These are phyloP conservation scores for Pyrrhia umbra DNA, from an alignment of 2,888 invertebrate genomes.

Conservation along the genomic window DNA sequence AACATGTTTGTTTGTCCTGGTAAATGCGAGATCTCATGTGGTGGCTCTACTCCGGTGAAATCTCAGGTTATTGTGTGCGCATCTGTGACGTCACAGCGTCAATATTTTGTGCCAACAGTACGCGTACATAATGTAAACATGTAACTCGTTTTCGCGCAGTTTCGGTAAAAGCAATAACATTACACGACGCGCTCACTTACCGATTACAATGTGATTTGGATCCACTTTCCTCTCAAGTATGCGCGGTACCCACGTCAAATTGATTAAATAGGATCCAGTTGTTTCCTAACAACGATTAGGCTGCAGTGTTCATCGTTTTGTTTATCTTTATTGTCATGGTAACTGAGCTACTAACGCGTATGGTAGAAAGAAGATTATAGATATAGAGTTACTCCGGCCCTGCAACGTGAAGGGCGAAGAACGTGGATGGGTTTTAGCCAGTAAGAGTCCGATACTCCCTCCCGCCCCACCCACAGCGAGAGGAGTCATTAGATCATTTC, in stretches of 20 bases:
- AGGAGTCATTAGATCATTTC: too few species aligned
- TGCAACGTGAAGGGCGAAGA: too few species aligned
- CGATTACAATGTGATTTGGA: background rate
- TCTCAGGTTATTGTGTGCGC: slow-evolving; percentile 4
- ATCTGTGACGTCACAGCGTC: slow-evolving; percentile 15
- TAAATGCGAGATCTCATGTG: background rate
- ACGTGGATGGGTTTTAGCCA: too few species aligned
- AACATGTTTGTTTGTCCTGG: background rate
- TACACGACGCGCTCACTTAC: background rate
- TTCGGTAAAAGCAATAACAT: background rate
- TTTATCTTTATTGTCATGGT: background rate
- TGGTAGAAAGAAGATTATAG: background rate
- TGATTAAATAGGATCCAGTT: background rate
- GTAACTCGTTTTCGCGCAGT: background rate
- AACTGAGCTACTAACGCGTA: background rate
- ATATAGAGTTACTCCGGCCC: too few species aligned
- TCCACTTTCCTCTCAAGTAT: slow-evolving; percentile 7
- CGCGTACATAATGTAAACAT: background rate
- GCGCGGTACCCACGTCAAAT: background rate
- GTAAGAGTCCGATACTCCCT: too few species aligned
- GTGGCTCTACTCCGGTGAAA: slow-evolving; percentile 17
- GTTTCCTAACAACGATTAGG: background rate
- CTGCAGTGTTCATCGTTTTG: background rate
- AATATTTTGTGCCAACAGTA: background rate
- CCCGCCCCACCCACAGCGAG: too few species aligned